Evolutionary conservation across 2,113 vertebrate genomes (phyloP), one percentile per base, ranked within the genome.

Genomic region (Hucho hucho): DNA sequence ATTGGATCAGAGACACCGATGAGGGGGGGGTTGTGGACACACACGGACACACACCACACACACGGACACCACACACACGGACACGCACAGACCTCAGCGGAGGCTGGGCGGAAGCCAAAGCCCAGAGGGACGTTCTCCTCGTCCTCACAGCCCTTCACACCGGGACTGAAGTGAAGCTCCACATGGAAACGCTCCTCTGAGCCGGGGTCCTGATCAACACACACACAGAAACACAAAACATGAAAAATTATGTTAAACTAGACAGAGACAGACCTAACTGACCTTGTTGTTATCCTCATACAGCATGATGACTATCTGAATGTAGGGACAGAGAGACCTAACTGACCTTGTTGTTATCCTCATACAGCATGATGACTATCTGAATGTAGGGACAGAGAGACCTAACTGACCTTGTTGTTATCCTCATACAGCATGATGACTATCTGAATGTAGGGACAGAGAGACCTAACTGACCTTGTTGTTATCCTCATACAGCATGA

Each of bases 181-280:
- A 99, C 98, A 0, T 99, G 98, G 88, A 99, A 99, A 49, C 98
- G 94, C 75, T 99, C 96, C 86, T 99, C 97, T 14, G 98, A 99
- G 9, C 95, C 94, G 0, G 96, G 94, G 76, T 99, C 97, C 98
- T 99, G 87, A 7, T 53, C 68, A 74, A 2, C 5, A 77, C 67
- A 70, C 2, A 74, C 3, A 80, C 1, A 63, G 37, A 18, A 24
- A 66, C 1, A 74, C 37, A 61, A 4, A 32, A 16, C 59, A n/a
- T 9, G 1, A 24, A 9, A 3, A 1, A 3, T 3, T 1, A 46
- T n/a, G 32, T 3, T 37, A 24, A 74, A 3, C 32, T 26, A 6
- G 37, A 6, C 1, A 32, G 5, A 32, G 32, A 49, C 11, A 46
- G 26, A 26, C 26, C 26, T 26, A 26, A 26, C 26, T 26, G 26